Base-by-base conservation (phyloP, 2,113 vertebrate species). In the Prinia subflava region DNA sequence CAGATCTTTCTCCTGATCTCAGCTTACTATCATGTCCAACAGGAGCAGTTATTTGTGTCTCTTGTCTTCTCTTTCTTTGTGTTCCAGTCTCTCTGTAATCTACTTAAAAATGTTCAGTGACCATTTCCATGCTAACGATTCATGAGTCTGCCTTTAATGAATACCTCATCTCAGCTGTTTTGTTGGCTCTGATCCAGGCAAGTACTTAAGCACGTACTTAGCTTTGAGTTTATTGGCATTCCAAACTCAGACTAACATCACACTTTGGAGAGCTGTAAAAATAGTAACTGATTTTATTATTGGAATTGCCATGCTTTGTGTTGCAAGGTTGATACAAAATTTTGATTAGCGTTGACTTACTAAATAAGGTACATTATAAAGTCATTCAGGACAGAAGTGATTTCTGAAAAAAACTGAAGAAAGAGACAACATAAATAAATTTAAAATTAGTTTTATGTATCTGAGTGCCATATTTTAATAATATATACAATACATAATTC, bases 241-340 rank as follows among this genome's bases (percentile, higher is more conserved):
- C 63, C 47, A 80, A 70, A 83, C 56, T 86, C 55, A 63, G 75
- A 39, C 75, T 50, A 92, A 59, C 56, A 93, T 75, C 75, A 63
- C 42, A 63, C 59, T 93, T 95, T 77, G 63, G 62, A 95, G 50
- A 89, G 8, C 46, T 89, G 84, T 89, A 79, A 88, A 91, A 95
- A 94, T 77, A 85, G 57, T 87, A 87, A 84, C 56, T 60, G 47
- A 89, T 94, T 90, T 93, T 94, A 56, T 95, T 86, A 71, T 57
- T 91, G 68, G 96, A 95, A 87, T 89, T 90, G 19, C 37, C 50
- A 42, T 68, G 33, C 31, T 96, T 95, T 87, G 68, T 70, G 27
- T 68, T 89, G 65, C 49, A 68, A 81, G 62, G 13, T 53, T 83
- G 76, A 77, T 78, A 88, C 14, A 90, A 85, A 90, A 88, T 83